Conservation (phyloP, 2,888 invertebrate species). For the Meganola albula region DNA sequence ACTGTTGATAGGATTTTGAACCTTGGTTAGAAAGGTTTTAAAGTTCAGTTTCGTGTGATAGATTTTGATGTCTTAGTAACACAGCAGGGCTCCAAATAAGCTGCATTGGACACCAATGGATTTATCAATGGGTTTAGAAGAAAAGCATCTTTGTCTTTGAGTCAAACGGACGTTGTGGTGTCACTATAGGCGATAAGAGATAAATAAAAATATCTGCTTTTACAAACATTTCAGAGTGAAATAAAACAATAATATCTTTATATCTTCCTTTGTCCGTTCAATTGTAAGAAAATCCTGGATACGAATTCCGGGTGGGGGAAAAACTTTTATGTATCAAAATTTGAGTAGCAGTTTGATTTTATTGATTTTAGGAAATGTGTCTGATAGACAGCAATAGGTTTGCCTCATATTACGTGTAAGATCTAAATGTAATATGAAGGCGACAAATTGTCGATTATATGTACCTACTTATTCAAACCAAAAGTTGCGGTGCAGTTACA, state of each 20-base stretch:
- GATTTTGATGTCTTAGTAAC: conserved; percentile 19
- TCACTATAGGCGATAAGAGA: conserved; percentile 30
- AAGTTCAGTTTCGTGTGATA: conserved; percentile 9
- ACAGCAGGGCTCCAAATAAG: conserved; percentile 40
- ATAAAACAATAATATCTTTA: conserved; percentile 16
- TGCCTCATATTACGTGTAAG: no score
- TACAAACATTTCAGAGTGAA: conserved; percentile 19
- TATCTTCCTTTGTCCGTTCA: no score
- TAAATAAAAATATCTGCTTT: conserved; percentile 31
- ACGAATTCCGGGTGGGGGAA: no score
- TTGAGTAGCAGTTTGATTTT: no score
- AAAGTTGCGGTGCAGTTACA: no score
- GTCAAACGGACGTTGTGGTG: conserved; percentile 45
- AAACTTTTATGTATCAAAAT: no score
- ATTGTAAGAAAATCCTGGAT: no score
- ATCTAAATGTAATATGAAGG: no score
- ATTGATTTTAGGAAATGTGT: no score
- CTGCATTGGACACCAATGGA: conserved; percentile 65
- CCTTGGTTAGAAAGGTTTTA: conserved; percentile 9
- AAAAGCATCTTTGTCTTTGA: conserved; percentile 63
- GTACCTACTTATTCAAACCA: no score
- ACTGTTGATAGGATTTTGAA: conserved; percentile 5
- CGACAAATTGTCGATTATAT: no score
- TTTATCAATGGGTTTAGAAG: conserved; percentile 62
- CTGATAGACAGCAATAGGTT: no score